Evolutionary conservation across 2,113 vertebrate species (phyloP).

Genomic region (Lycaon pictus): DNA sequence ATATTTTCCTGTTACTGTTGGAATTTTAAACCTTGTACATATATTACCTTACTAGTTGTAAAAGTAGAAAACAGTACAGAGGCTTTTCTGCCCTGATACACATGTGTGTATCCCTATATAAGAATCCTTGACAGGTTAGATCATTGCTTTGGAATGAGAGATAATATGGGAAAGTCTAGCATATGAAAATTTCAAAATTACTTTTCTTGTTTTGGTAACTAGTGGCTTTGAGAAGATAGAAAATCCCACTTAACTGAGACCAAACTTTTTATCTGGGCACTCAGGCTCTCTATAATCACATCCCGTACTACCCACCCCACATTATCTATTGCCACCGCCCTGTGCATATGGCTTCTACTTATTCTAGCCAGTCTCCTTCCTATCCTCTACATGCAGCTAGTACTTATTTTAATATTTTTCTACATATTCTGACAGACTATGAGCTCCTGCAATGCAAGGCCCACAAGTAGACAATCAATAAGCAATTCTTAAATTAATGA

Average conservation of each 20-base stretch:
- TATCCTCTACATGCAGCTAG: not conserved
- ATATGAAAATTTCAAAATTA: not conserved
- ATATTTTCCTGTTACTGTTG: not conserved
- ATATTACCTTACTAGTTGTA: not conserved
- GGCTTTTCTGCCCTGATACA: not conserved
- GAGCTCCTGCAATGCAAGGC: not conserved
- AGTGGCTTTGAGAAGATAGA: constrained; percentile 15
- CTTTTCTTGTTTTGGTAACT: constrained; percentile 26
- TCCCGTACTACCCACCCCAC: not conserved
- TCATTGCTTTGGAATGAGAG: constrained; percentile 4
- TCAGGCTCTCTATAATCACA: not conserved
- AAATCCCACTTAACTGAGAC: not conserved
- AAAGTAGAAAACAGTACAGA: not conserved
- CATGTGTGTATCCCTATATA: not conserved
- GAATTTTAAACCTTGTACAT: not conserved
- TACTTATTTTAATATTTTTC: not conserved
- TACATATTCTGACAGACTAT: constrained; percentile 13
- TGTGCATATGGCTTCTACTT: not conserved
- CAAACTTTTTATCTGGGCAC: constrained; percentile 7
- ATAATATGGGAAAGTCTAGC: not conserved
- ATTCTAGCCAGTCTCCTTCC: not conserved
- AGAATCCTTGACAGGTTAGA: constrained; percentile 3
- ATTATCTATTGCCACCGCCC: constrained; percentile 17
- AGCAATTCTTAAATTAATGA: constrained; percentile 24
- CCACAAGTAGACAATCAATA: not conserved